Evolutionary conservation across 1,140 invertebrate genomes (phyloP), one percentile per base, ranked within the genome.

Genomic region (Popillia japonica): DNA sequence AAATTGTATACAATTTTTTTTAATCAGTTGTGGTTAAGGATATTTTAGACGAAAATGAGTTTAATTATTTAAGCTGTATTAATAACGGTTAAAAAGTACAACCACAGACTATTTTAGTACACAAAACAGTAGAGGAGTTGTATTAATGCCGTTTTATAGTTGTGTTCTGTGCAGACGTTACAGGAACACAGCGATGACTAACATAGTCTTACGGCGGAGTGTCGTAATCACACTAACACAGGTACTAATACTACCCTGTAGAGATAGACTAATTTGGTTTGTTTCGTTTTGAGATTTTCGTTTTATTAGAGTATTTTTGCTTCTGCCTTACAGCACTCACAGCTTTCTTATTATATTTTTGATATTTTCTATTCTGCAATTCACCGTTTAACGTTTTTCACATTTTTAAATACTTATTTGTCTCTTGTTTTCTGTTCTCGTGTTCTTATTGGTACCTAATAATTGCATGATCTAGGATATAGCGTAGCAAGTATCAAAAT

Each of bases 111-210:
- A 76, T 76, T 76, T 76, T 76, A 76, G 44, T 64, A 77, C 48
- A 77, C 64, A 77, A 22, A n/a, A 68, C 27, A 77, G n/a, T 77
- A 72, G 48, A n/a, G 22, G 27, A 59, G 14, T 27, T 40, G 48
- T 55, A 44, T 77, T 77, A 68, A 61, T 68, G 48, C 55, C 27
- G 20, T 34, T 72, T 78, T 41, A 78, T 20, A 48, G 68, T 64
- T 79, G 78, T 79, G 44, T 79, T 76, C 72, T 78, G 74, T 80
- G 80, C 84, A 84, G 84, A 85, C 80, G 79, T 86, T 79, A 78
- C 83, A 79, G 85, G 85, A 83, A 82, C 77, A 78, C 84, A 85
- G 80, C 85, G 85, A 86, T 86, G 85, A 86, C 85, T 86, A 86
- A 86, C 84, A 83, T 85, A 86, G 84, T 85, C 83, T 82, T 82